Evolutionary conservation across 2,888 invertebrate genomes (phyloP).

Genomic region (Drosophila quinaria): DNA sequence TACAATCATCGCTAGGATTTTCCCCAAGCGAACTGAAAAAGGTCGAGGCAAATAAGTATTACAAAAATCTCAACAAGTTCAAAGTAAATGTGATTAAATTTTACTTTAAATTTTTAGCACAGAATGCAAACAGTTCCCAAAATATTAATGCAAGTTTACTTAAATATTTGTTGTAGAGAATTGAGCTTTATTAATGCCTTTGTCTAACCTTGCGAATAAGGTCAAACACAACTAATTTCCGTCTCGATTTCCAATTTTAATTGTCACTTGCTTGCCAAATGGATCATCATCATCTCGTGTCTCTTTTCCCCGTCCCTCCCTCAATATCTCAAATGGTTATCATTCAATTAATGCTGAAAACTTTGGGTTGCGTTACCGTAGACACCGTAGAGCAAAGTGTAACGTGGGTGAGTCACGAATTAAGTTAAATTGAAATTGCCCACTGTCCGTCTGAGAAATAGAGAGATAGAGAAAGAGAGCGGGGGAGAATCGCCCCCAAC

Average conservation of each 20-base stretch:
- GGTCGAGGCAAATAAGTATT: conserved; percentile 17
- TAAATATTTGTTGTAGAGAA: not conserved
- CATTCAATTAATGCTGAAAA: conserved; percentile 68
- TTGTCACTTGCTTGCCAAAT: conserved; percentile 39
- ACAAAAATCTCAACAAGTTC: conserved; percentile 69
- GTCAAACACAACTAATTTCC: conserved; percentile 61
- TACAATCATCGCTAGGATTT: conserved; percentile 53
- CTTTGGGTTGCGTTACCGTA: conserved; percentile 45
- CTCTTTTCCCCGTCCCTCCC: conserved; percentile 1
- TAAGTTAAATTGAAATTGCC: conserved; percentile 69
- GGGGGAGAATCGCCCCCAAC: conserved; percentile 36
- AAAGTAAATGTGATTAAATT: conserved; percentile 40
- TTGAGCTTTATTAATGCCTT: conserved; percentile 22
- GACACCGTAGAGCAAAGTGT: conserved; percentile 21
- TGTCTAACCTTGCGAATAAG: conserved; percentile 46
- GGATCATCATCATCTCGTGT: conserved; percentile 57
- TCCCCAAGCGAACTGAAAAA: not conserved
- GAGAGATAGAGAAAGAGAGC: not conserved
- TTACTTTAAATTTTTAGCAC: not conserved
- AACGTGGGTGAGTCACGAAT: conserved; percentile 69
- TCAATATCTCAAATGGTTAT: conserved; percentile 17
- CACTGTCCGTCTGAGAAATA: conserved; percentile 15
- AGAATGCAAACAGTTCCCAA: not conserved
- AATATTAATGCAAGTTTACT: not conserved
- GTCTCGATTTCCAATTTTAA: conserved; percentile 67